Evolutionary conservation across 2,888 invertebrate species (phyloP), one percentile per base, ranked within the genome.

Genomic region (Trachelus tabidus): DNA sequence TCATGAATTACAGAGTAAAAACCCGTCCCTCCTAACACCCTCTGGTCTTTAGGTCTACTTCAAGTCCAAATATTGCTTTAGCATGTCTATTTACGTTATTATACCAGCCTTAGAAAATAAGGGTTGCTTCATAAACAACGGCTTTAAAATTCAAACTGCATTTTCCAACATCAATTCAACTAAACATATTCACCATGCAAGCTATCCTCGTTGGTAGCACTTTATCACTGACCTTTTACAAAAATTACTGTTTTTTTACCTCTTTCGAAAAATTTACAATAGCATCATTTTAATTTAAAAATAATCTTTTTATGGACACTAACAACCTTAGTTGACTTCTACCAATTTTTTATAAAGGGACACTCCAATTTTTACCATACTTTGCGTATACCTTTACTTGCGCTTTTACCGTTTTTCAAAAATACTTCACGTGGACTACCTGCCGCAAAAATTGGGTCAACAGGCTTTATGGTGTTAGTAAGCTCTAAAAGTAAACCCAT

Each of bases 401-500:
- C 69, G 37, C 40, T 73, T 83, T 85, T 84, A 79, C 79, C 76
- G 79, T 78, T 82, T 80, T 81, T 23, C 33, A 68, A 78, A 73
- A 78, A 71, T 68, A 68, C 35, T 31, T 30, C 40, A 56, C 12
- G 73, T 31, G 31, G 37, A 6, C 35, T 84, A 83, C 84, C 85
- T 84, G 83, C 35, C 69, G 11, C 3, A 35, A 80, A 85, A 85
- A 87, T 87, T 88, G 81, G 87, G 86, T 87, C 86, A 87, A 80
- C 79, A 74, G 77, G 77, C 76, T 86, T 87, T 86, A 88, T 85
- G 76, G 69, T 9, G 56, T 79, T 56, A 23, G 56, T 23, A 56
- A 56, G 23, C 56, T 56, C 2, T 56, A 56, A 56, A 56, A 56
- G 56, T 56, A 56, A 56, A 56, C 56, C 56, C 56, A 56, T 56